Conservation (phyloP, 2,113 vertebrate genomes). For the Macrotis lagotis region DNA sequence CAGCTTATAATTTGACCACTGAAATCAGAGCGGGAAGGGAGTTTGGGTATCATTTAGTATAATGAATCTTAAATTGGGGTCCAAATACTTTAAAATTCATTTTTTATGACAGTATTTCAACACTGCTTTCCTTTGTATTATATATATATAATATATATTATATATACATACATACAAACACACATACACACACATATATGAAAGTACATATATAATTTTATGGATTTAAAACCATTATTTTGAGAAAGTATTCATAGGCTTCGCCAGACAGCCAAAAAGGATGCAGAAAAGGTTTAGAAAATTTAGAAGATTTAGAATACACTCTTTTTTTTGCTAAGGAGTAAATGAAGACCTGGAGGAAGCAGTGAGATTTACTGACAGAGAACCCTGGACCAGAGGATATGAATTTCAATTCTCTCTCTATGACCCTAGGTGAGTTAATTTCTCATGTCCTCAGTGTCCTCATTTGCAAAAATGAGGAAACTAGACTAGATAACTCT, state of each 20-base stretch:
- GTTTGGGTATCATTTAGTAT: neutral
- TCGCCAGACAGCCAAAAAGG: neutral
- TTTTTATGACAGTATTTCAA: neutral
- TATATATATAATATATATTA: no score
- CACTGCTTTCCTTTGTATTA: slow-evolving; percentile 27
- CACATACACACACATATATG: no score
- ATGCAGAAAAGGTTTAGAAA: neutral
- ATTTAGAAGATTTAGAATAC: neutral
- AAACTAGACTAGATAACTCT: neutral
- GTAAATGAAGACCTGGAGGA: neutral
- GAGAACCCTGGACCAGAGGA: neutral
- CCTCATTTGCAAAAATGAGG: neutral
- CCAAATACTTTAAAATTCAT: neutral
- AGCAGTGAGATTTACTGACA: neutral
- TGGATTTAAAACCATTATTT: neutral
- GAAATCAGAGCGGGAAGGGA: neutral
- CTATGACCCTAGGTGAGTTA: neutral
- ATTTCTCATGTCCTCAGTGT: neutral
- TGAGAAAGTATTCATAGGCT: neutral
- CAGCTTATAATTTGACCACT: neutral
- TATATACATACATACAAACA: no score
- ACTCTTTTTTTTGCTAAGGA: neutral
- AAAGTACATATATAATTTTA: neutral
- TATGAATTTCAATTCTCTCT: neutral
- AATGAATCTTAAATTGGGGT: neutral